Base-by-base conservation (phyloP, 2,888 invertebrate genomes). In the Sphinx pinastri region DNA sequence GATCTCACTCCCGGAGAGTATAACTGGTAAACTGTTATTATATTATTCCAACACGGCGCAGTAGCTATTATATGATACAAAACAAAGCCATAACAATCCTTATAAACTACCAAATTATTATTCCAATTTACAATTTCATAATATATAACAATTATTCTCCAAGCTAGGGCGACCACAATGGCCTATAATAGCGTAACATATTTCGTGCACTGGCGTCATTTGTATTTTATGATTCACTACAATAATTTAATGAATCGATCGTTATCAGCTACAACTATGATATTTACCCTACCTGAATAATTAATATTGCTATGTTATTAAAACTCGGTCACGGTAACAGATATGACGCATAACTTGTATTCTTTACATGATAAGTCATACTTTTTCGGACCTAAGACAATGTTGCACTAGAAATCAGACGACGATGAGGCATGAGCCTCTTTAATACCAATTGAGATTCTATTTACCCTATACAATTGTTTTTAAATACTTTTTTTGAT, bases 181-280 rank as follows among this genome's bases (percentile, higher is more conserved):
- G 7, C 38, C 58, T 12, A 31, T n/a, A 57, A 67, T 58, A 59
- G 49, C 11, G 45, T 55, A 68, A 31, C 68, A 71, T 68, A 54
- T 71, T 67, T 68, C 70, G 68, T 72, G 73, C 67, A 55, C 51
- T 52, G 45, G 68, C 69, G 71, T 52, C 74, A 73, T 70, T 73
- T 73, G 71, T 70, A 68, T 68, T 75, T 73, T 73, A 75, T 73
- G 69, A 69, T 58, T 63, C 54, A 57, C 16, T 55, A 58, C 38
- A 58, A 58, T 70, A 51, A 58, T 16, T 25, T 51, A 67, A 70
- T 57, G 66, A 57, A 66, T 45, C 55, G 55, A 66, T 67, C 16
- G 16, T 31, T 45, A 67, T 67, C 67, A 11, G 14, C 68, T 67
- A 68, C 45, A 57, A 68, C 68, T 68, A 68, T 55, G 54, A 68